Conservation (phyloP, 2,113 vertebrate species). For the Heterochromis multidens region DNA sequence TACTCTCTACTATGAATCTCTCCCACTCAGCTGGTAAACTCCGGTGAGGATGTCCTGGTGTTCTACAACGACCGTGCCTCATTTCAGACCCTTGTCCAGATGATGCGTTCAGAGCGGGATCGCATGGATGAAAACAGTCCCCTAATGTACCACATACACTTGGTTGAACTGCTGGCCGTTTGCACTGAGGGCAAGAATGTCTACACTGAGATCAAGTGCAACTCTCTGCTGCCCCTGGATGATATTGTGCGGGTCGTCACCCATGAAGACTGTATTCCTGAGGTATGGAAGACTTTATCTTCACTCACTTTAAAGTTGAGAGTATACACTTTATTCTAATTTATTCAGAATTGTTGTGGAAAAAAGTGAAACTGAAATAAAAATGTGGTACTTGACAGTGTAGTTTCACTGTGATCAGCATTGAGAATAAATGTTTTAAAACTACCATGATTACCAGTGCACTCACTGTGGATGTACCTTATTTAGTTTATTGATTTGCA, state of each 20-base stretch:
- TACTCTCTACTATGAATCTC: background rate
- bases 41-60: constrained; percentile 93
- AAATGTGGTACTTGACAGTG: background rate
- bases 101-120: constrained; percentile 97
- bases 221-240: constrained; percentile 93
- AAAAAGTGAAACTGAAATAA: too few species aligned
- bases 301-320: background rate
- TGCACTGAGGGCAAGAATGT: constrained; percentile 99
- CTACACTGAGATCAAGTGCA: constrained; percentile 98
- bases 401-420: background rate
- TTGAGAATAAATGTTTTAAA: background rate
- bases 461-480: background rate
- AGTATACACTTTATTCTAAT: background rate
- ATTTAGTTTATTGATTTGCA: background rate
- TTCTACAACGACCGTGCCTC: constrained; percentile 98
- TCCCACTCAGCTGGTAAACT: constrained; percentile 85
- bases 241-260: constrained; percentile 96
- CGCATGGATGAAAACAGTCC: constrained; percentile 94
- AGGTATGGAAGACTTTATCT: constrained; percentile 72
- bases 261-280: constrained; percentile 96
- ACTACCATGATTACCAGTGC: background rate
- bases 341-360: background rate
- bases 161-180: constrained; percentile 93
- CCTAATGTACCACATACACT: constrained; percentile 96
- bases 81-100: constrained; percentile 95